Conservation (phyloP, 2,888 invertebrate genomes). For the Cheilosia pagana region DNA sequence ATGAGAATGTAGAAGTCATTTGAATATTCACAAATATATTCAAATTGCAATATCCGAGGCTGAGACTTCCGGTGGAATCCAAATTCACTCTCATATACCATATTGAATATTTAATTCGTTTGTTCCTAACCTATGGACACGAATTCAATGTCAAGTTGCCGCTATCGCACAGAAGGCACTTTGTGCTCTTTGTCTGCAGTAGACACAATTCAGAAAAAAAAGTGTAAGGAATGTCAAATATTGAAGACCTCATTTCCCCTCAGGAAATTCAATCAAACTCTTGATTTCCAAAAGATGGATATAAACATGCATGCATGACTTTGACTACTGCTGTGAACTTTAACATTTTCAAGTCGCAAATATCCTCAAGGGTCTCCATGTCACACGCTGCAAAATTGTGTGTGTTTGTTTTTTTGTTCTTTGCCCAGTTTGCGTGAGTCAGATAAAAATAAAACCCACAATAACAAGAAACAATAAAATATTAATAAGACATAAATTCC, state of each 20-base stretch:
- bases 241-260: constrained; percentile 52
- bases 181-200: background rate
- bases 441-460: background rate
- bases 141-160: background rate
- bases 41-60: no score
- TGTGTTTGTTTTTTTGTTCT: background rate
- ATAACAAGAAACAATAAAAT: constrained; percentile 47
- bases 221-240: background rate
- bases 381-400: constrained; percentile 27
- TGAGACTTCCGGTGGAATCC: no score
- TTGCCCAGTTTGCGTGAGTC: constrained; percentile 30
- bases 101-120: background rate
- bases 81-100: background rate
- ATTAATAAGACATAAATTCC: constrained; percentile 33
- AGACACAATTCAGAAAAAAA: background rate
- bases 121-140: background rate
- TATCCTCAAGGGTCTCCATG: constrained; percentile 36
- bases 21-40: no score
- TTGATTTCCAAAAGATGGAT: constrained; percentile 11
- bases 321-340: constrained; percentile 35
- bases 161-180: background rate
- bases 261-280: constrained; percentile 64
- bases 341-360: constrained; percentile 32
- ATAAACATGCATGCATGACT: constrained; percentile 30
- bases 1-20: no score